Evolutionary conservation across 2,113 vertebrate species (phyloP).

Genomic region (Bagarius yarrelli): DNA sequence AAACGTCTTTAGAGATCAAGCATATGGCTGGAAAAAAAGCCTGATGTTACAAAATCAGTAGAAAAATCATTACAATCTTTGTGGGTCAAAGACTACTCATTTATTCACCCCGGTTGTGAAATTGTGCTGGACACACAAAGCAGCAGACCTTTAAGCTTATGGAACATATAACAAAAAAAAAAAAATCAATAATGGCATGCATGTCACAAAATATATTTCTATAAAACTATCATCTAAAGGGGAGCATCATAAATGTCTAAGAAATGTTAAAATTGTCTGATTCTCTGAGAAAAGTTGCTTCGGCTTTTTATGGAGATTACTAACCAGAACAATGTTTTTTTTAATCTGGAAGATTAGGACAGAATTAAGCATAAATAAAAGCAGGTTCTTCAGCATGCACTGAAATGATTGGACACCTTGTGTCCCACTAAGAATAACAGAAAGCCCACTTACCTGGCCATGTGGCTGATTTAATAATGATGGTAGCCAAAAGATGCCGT

Average conservation of each 20-base stretch:
- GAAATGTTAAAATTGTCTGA: not conserved
- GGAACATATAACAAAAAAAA: no score
- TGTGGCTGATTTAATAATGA: constrained; percentile 7
- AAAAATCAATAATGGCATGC: constrained; percentile 3
- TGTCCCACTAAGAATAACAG: not conserved
- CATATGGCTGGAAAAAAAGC: not conserved
- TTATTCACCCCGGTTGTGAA: constrained; percentile 39
- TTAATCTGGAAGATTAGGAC: no score
- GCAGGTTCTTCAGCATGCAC: not conserved
- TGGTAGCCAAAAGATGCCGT: not conserved
- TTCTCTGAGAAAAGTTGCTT: no score
- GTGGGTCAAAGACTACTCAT: constrained; percentile 35
- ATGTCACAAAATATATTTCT: not conserved
- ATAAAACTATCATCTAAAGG: not conserved
- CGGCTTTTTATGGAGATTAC: no score
- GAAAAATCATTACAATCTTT: no score
- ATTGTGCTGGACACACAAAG: not conserved
- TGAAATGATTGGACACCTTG: not conserved
- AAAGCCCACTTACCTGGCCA: constrained; percentile 45
- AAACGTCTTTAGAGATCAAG: not conserved
- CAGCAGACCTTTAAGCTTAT: not conserved
- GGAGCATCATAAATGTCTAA: not conserved
- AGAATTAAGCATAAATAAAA: no score
- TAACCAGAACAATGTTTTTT: no score
- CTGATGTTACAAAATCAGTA: constrained; percentile 7